Conservation (phyloP, 2,797 vertebrate genomes). For the Anguilla anguilla region DNA sequence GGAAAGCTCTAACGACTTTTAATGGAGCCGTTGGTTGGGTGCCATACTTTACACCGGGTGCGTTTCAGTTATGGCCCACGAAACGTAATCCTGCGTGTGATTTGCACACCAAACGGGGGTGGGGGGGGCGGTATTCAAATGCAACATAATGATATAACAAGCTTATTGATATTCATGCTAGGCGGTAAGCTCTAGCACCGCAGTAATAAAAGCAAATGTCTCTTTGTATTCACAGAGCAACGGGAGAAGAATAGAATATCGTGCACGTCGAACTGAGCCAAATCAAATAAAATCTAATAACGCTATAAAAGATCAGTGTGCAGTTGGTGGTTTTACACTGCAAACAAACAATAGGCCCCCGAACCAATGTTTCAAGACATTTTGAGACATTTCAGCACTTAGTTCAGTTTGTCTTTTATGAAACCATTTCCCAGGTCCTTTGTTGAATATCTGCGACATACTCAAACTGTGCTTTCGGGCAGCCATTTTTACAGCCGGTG, state of each 20-base stretch:
- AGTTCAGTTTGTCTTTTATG: not conserved
- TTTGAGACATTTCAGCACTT: not conserved
- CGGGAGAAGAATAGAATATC: slow-evolving; percentile 82
- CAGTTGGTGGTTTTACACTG: slow-evolving; percentile 77
- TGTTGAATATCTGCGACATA: not conserved
- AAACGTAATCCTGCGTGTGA: slow-evolving; percentile 70
- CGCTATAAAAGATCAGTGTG: slow-evolving; percentile 80
- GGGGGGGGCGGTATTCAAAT: slow-evolving; percentile 64
- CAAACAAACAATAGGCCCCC: slow-evolving; percentile 48
- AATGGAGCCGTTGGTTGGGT: slow-evolving; percentile 72
- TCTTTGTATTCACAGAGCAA: slow-evolving; percentile 87
- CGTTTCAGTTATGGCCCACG: slow-evolving; percentile 75
- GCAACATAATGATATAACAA: slow-evolving; percentile 87
- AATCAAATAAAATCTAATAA: slow-evolving; percentile 90
- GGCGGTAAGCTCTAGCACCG: slow-evolving; percentile 52
- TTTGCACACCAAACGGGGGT: slow-evolving; percentile 72
- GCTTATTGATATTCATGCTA: slow-evolving; percentile 85
- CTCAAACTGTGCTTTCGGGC: not conserved
- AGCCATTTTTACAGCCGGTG: not conserved
- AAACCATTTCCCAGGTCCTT: not conserved
- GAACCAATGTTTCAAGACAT: slow-evolving; percentile 5
- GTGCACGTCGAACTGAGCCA: slow-evolving; percentile 84
- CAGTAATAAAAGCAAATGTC: slow-evolving; percentile 87
- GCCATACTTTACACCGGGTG: slow-evolving; percentile 70
- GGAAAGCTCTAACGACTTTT: slow-evolving; percentile 51